Base-by-base conservation (phyloP, 2,113 vertebrate genomes). In the Synchiropus splendidus region DNA sequence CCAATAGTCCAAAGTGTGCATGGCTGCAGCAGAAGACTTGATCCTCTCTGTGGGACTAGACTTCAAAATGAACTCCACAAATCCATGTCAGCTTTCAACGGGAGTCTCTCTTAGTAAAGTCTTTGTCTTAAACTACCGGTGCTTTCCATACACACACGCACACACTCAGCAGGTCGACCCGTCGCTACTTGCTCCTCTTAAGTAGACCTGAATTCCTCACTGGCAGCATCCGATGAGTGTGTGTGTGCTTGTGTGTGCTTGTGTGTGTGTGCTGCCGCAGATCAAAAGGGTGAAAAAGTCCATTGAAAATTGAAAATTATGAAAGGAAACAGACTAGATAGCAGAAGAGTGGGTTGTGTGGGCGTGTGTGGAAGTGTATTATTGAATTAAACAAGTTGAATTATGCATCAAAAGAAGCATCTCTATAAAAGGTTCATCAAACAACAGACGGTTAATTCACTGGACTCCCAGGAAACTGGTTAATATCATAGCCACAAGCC, bases 111-210 rank as follows among this genome's bases (percentile, higher is more conserved):
- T 67, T 47, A 63, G 48, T 64, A 16, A 44, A n/a, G 48, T 48
- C 48, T 63, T 57, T 56, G 58, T 69, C 36, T 47, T 1, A 16
- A 43, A 51, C 32, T 16, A 9, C 16, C 12, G 12, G 32, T 17
- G 21, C 21, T 27, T 27, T 27, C 4, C 31, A 9, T 2, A 17
- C 10, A 9, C n/a, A 31, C 51, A 38, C 51, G 42, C 45, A 61
- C 51, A 39, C 46, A 61, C 30, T 67, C 55, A 64, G 49, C 43
- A 51, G 48, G 34, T 18, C 18, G 73, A 85, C 85, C 74, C 83
- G 85, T 76, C 72, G 64, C 73, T 75, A 78, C 83, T 72, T 80
- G 85, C 78, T 74, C 56, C 42, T 38, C 48, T 51, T 54, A 70
- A 50, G 54, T 53, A 39, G 68, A 66, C 53, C 51, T 67, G 21